Percentiles rank a stretch among this genome's conserved stretches.
These are phyloP conservation scores for Sphinx pinastri DNA, from an alignment of 2,888 invertebrate genomes.

Conservation along the genomic window DNA sequence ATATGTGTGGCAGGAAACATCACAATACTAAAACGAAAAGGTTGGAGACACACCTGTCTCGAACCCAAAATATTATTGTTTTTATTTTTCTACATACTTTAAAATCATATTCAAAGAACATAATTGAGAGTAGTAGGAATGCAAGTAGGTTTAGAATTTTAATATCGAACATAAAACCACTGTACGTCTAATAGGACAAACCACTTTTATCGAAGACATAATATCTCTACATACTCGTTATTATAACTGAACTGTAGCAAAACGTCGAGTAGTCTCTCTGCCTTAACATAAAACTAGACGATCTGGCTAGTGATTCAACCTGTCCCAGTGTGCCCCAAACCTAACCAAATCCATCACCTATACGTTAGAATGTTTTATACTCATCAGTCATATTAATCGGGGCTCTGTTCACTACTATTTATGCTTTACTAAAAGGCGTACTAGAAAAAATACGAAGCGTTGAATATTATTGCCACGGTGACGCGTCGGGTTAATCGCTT, in stretches of 20 bases:
- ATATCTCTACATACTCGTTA: not conserved
- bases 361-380: constrained; percentile 31
- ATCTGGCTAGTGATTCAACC: too few species aligned
- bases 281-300: not conserved
- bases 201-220: too few species aligned
- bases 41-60: not conserved
- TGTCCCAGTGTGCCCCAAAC: constrained; percentile 23
- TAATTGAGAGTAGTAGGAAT: too few species aligned
- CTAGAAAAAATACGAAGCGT: constrained; percentile 8
- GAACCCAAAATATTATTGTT: not conserved
- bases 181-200: too few species aligned
- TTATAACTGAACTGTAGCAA: not conserved
- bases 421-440: constrained; percentile 15
- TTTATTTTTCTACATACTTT: not conserved
- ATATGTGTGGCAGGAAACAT: constrained; percentile 1
- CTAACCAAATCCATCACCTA: constrained; percentile 18
- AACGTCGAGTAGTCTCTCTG: not conserved
- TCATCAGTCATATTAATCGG: constrained; percentile 40
- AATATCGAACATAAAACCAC: too few species aligned
- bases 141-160: too few species aligned
- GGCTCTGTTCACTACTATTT: constrained; percentile 20
- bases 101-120: not conserved
- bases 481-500: constrained; percentile 11
- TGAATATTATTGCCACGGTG: not conserved
- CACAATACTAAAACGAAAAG: constrained; percentile 1